These are phyloP conservation scores for Loxodonta africana DNA, from an alignment of 2,113 vertebrate species.

Conservation along the genomic window DNA sequence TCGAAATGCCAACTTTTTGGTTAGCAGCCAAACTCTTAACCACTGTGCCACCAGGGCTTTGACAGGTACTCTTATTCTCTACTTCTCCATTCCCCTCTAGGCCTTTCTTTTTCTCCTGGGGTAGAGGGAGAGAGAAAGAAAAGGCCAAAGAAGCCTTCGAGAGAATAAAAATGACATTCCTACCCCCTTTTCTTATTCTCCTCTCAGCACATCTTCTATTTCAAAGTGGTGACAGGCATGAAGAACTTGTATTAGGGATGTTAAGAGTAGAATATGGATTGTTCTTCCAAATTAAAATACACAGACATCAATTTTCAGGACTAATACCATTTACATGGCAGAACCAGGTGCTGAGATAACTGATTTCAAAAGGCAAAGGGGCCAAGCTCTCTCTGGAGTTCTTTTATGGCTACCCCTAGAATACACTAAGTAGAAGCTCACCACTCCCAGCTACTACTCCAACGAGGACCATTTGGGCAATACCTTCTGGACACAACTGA, in stretches of 20 bases:
- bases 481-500: not conserved
- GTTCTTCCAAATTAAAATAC: not conserved
- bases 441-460: not conserved
- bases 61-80: not conserved
- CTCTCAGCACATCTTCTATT: not conserved
- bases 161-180: not conserved
- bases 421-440: not conserved
- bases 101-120: not conserved
- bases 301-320: not conserved
- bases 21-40: no score
- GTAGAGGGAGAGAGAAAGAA: not conserved
- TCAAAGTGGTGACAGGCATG: not conserved
- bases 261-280: not conserved
- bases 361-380: not conserved
- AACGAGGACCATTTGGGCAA: not conserved
- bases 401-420: not conserved
- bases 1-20: no score
- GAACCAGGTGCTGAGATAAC: not conserved
- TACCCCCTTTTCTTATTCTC: not conserved
- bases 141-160: not conserved
- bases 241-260: not conserved
- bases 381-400: not conserved
- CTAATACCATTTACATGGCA: not conserved
- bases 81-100: not conserved
- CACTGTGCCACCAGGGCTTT: no score